Percentiles rank a stretch among this genome's conserved stretches.
Evolutionary conservation across 2,888 invertebrate genomes (phyloP).

Genomic region (Crepidodera aurea): DNA sequence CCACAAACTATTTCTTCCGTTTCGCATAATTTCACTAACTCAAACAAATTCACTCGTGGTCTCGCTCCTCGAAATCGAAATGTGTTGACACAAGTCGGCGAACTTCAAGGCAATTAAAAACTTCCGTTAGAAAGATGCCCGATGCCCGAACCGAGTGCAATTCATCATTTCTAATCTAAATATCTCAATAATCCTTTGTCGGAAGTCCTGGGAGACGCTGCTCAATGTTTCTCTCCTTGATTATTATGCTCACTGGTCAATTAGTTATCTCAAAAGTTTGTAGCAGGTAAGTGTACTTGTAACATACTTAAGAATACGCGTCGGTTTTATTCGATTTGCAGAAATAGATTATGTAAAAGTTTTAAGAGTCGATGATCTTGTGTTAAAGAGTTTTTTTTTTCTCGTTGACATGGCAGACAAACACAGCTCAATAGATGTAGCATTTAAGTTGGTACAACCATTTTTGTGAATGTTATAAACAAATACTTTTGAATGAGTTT

Average conservation of each 20-base stretch:
- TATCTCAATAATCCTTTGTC: slow-evolving; percentile 38
- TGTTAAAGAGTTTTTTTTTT: no score
- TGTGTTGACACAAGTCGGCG: slow-evolving; percentile 24
- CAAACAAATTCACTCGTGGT: not conserved
- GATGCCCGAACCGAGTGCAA: slow-evolving; percentile 21
- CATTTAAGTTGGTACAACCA: no score
- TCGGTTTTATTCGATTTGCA: no score
- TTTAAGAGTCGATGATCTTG: no score
- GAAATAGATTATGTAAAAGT: no score
- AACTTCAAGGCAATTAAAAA: slow-evolving; percentile 36
- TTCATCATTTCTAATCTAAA: slow-evolving; percentile 37
- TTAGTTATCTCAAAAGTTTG: not conserved
- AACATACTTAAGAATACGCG: no score
- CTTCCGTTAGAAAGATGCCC: slow-evolving; percentile 32
- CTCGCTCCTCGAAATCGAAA: slow-evolving; percentile 9
- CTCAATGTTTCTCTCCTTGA: slow-evolving; percentile 1
- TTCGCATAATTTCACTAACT: no score
- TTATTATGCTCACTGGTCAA: not conserved
- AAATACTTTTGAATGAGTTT: no score
- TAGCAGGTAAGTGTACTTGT: not conserved
- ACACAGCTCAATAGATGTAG: no score
- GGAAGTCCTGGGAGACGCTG: slow-evolving; percentile 26
- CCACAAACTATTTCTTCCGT: no score
- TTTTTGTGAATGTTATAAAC: no score
- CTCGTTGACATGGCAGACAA: no score